phyloP scores from a whole-genome alignment of 2,888 invertebrate species.

The Dicycla oo region DNA sequence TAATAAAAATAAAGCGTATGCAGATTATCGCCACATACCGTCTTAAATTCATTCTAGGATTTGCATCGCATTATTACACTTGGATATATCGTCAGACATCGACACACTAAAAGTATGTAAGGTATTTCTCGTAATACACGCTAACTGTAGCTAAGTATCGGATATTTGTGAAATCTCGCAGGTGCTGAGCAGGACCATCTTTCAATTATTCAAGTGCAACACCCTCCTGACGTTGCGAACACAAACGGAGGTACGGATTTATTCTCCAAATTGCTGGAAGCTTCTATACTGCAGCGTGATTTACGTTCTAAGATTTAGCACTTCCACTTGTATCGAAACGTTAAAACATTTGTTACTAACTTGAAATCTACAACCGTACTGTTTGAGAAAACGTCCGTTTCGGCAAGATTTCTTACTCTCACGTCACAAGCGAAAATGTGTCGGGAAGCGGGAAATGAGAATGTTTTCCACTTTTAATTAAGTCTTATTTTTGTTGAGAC shows the following conservation, averaged over 20 bases:
- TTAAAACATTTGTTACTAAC: conserved; percentile 83
- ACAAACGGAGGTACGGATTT: conserved; percentile 78
- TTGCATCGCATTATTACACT: neutral
- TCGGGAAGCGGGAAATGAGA: conserved; percentile 66
- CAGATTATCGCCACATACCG: too few relatives aligned
- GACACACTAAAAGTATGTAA: neutral
- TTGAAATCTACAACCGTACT: conserved; percentile 74
- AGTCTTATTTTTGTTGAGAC: conserved; percentile 77
- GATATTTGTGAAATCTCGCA: conserved; percentile 52
- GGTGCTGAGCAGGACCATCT: conserved; percentile 69
- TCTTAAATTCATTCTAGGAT: too few relatives aligned
- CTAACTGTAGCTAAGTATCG: conserved; percentile 7
- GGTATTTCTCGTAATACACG: neutral
- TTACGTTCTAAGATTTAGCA: conserved; percentile 83
- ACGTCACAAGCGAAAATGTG: conserved; percentile 68
- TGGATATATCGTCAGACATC: neutral
- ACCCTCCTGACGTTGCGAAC: conserved; percentile 73
- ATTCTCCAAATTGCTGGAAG: conserved; percentile 76
- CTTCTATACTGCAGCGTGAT: conserved; percentile 76
- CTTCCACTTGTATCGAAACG: conserved; percentile 85
- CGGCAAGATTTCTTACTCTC: conserved; percentile 70
- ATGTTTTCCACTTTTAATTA: conserved; percentile 79
- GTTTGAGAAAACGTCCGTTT: conserved; percentile 69
- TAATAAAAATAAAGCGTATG: too few relatives aligned
- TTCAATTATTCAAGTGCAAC: conserved; percentile 76